These are phyloP conservation scores for Hippasteria phrygiana DNA, from an alignment of 53 echinoderm and acorn worm species.

Conservation along the genomic window DNA sequence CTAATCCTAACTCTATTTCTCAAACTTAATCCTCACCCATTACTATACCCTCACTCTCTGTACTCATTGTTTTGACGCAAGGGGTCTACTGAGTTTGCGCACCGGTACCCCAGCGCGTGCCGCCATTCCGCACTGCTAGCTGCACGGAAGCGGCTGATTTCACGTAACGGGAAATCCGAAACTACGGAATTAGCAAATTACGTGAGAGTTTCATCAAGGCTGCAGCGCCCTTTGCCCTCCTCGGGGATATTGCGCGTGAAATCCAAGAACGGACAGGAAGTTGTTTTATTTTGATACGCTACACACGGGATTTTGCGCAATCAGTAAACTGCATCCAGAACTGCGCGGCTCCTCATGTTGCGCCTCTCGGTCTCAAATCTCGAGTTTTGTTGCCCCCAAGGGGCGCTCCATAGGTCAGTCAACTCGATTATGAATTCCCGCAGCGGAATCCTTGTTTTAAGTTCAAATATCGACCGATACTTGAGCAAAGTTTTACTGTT, in stretches of 20 bases:
- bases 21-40: too few relatives aligned
- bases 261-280: slow-evolving; percentile 6
- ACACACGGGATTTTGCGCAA: not conserved
- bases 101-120: too few relatives aligned
- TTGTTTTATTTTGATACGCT: not conserved
- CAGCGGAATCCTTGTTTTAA: slow-evolving; percentile 20
- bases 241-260: not conserved
- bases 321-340: not conserved
- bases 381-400: not conserved
- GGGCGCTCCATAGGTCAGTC: slow-evolving; percentile 14
- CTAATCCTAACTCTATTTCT: too few relatives aligned
- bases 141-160: not conserved
- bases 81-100: too few relatives aligned
- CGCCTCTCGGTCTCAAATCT: not conserved
- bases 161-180: slow-evolving; percentile 14
- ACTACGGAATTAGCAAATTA: slow-evolving; percentile 34
- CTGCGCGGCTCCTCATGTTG: not conserved
- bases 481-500: not conserved
- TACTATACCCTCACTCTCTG: too few relatives aligned
- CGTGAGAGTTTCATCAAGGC: not conserved
- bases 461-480: slow-evolving; percentile 6
- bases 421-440: slow-evolving; percentile 33
- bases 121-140: too few relatives aligned
- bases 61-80: too few relatives aligned
- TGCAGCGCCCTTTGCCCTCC: not conserved